A percentile compares a stretch with the other conserved stretches of the same genome.
Conservation (phyloP, 2,888 invertebrate genomes). For the Euspilapteryx auroguttella region DNA sequence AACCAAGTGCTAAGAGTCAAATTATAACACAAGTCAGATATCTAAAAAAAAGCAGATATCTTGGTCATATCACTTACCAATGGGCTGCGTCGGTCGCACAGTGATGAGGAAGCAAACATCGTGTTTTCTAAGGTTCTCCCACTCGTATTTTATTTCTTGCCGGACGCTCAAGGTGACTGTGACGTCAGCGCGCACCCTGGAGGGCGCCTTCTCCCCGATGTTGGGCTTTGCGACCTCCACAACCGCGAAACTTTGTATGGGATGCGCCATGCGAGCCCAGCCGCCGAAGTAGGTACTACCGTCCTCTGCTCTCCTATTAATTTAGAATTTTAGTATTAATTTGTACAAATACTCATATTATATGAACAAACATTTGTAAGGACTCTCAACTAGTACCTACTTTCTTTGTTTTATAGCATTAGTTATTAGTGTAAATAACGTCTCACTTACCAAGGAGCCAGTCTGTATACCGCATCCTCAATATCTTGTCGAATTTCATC, state of each 20-base stretch:
- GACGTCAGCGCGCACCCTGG: constrained; percentile 93
- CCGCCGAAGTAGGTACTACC: constrained; percentile 89
- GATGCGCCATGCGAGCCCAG: constrained; percentile 99
- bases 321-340: background rate
- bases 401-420: too few relatives aligned
- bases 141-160: constrained; percentile 91
- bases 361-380: too few relatives aligned
- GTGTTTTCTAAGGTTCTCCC: constrained; percentile 95
- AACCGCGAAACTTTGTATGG: constrained; percentile 88
- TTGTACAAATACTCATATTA: background rate
- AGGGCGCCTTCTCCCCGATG: constrained; percentile 92
- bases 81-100: constrained; percentile 80
- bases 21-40: too few relatives aligned
- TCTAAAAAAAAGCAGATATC: background rate
- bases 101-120: constrained; percentile 97
- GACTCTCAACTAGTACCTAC: too few relatives aligned
- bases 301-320: constrained; percentile 87
- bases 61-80: constrained; percentile 60
- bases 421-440: too few relatives aligned
- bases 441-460: constrained; percentile 84
- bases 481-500: constrained; percentile 99
- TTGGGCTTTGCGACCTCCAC: constrained; percentile 94
- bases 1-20: too few relatives aligned
- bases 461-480: constrained; percentile 92
- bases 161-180: constrained; percentile 90